Percentiles rank a stretch among this genome's conserved stretches.
phyloP scores from a whole-genome alignment of 2,797 vertebrate species.

The Enteromius paludinosus region DNA sequence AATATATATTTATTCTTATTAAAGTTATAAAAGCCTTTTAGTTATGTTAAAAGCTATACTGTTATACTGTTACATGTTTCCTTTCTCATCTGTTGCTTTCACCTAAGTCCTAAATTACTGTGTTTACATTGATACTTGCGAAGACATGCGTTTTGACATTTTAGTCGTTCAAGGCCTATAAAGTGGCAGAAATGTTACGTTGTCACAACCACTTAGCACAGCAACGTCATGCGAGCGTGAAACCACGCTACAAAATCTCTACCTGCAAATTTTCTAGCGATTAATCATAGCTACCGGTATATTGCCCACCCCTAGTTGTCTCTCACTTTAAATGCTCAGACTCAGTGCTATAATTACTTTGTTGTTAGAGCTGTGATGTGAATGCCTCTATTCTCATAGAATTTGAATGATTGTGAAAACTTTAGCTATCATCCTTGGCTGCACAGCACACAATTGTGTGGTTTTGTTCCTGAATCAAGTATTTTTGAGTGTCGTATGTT shows the following conservation, averaged over 20 bases:
- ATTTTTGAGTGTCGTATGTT: background rate
- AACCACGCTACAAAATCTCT: background rate
- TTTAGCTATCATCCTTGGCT: background rate
- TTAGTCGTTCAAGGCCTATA: no score
- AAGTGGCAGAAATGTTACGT: no score
- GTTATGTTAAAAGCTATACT: background rate
- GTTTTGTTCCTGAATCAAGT: background rate
- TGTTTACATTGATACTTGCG: background rate
- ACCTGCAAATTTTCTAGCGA: background rate
- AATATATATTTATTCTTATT: no score
- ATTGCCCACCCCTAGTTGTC: no score
- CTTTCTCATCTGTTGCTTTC: background rate
- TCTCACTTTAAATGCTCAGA: no score
- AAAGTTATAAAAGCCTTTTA: background rate
- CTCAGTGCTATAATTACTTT: no score
- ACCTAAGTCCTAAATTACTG: background rate
- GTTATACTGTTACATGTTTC: background rate
- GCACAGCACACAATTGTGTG: background rate
- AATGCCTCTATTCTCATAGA: background rate
- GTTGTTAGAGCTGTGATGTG: background rate
- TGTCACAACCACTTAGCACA: background rate
- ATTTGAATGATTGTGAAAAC: background rate
- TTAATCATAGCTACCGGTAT: background rate
- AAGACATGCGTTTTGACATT: background rate
- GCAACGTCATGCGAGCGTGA: background rate